A percentile compares a stretch with the other conserved stretches of the same genome.
Conservation (phyloP, 2,888 invertebrate genomes). For the Caenorhabditis plicata region DNA sequence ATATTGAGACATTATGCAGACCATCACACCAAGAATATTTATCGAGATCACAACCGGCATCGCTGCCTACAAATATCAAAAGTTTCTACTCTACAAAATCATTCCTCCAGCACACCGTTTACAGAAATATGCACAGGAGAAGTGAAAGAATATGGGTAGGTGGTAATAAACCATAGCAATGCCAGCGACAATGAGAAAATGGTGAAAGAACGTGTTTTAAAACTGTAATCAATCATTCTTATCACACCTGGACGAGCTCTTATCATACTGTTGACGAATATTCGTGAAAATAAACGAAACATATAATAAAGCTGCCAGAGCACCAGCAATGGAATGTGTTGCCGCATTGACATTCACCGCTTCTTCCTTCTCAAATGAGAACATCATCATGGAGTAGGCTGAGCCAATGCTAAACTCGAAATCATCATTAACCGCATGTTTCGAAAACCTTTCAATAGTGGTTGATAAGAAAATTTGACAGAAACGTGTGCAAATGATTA, state of each 20-base stretch:
- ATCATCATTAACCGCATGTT: too few species aligned
- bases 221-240: too few species aligned
- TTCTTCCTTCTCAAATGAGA: conserved; percentile 30
- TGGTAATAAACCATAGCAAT: conserved; percentile 10
- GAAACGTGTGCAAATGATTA: conserved; percentile 37
- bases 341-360: conserved; percentile 29
- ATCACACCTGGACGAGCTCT: too few species aligned
- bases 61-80: too few species aligned
- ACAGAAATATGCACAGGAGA: conserved; percentile 7
- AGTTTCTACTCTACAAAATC: too few species aligned
- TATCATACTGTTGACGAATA: conserved; percentile 20
- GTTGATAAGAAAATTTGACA: conserved; percentile 38
- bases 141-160: conserved; percentile 22
- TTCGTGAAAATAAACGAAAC: conserved; percentile 32
- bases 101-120: too few species aligned
- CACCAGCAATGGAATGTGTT: conserved; percentile 26
- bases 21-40: conserved; percentile 33
- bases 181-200: conserved; percentile 11
- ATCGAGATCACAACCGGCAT: conserved; percentile 30
- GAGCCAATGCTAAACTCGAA: conserved; percentile 42
- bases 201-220: conserved; percentile 11
- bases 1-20: conserved; percentile 9
- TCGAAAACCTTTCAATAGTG: conserved; percentile 39
- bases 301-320: conserved; percentile 27
- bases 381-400: conserved; percentile 47